These are phyloP conservation scores for Hylomyscus alleni DNA, from an alignment of 2,797 vertebrate genomes.

Conservation along the genomic window DNA sequence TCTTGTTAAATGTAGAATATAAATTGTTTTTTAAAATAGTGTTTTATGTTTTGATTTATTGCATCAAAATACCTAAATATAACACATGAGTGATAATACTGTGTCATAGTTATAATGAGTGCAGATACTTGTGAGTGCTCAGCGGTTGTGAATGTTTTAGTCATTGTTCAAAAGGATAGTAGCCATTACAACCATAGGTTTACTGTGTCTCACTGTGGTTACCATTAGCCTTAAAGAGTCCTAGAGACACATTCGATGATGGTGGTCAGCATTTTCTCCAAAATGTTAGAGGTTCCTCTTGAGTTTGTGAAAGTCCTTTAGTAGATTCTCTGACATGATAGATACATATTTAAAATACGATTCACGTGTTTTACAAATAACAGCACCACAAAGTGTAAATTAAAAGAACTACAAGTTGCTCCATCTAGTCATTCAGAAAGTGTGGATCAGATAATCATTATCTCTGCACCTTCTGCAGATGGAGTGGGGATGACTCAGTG, in stretches of 20 bases:
- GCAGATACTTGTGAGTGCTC: not conserved
- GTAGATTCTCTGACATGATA: conserved; percentile 12
- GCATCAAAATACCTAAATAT: conserved; percentile 19
- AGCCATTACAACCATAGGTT: not conserved
- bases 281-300: not conserved
- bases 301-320: not conserved
- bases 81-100: not conserved
- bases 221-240: not conserved
- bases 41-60: conserved; percentile 32
- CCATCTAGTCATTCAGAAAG: not conserved
- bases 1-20: conserved; percentile 41
- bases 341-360: not conserved
- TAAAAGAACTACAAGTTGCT: not conserved
- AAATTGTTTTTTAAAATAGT: conserved; percentile 44
- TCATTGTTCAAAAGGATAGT: conserved; percentile 27
- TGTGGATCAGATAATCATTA: not conserved
- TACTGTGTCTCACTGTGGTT: not conserved
- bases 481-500: not conserved
- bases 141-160: conserved; percentile 30
- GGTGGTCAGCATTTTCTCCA: conserved; percentile 38
- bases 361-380: conserved; percentile 6
- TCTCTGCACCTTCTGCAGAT: not conserved
- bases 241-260: conserved; percentile 8
- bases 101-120: conserved; percentile 18
- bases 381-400: not conserved